Percentiles rank a stretch among this genome's conserved stretches.
These are phyloP conservation scores for Isotomurus palustris DNA, from an alignment of 2,888 invertebrate species.

Conservation along the genomic window DNA sequence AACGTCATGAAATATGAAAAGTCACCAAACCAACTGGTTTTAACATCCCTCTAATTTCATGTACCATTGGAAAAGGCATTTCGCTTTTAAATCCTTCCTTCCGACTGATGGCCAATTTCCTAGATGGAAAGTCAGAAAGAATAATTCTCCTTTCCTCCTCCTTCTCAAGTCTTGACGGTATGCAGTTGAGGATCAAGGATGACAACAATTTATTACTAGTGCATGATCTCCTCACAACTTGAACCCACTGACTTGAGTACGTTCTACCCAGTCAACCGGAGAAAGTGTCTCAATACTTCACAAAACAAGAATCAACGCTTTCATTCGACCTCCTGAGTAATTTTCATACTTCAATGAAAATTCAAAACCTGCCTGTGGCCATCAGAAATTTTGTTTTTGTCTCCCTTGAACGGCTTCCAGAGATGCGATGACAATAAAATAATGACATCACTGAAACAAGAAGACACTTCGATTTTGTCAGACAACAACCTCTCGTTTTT, in stretches of 20 bases:
- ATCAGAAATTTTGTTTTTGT: not conserved
- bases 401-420: conserved; percentile 1
- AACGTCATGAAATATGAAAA: conserved; percentile 35
- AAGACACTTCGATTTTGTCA: no score
- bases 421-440: conserved; percentile 1
- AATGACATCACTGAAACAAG: not conserved
- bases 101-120: conserved; percentile 16
- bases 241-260: conserved; percentile 8
- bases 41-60: conserved; percentile 8
- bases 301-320: not conserved
- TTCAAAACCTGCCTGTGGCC: not conserved
- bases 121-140: conserved; percentile 13
- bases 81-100: conserved; percentile 15
- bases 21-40: conserved; percentile 11
- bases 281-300: conserved; percentile 9
- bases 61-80: conserved; percentile 9
- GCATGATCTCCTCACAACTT: conserved; percentile 12
- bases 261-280: conserved; percentile 5
- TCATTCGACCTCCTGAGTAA: not conserved
- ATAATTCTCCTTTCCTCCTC: not conserved
- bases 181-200: conserved; percentile 12
- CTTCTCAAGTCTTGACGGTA: not conserved
- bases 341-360: not conserved
- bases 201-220: conserved; percentile 15
- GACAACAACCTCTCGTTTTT: no score